Base-by-base conservation (phyloP, 1,140 invertebrate species). In the Manduca sexta region DNA sequence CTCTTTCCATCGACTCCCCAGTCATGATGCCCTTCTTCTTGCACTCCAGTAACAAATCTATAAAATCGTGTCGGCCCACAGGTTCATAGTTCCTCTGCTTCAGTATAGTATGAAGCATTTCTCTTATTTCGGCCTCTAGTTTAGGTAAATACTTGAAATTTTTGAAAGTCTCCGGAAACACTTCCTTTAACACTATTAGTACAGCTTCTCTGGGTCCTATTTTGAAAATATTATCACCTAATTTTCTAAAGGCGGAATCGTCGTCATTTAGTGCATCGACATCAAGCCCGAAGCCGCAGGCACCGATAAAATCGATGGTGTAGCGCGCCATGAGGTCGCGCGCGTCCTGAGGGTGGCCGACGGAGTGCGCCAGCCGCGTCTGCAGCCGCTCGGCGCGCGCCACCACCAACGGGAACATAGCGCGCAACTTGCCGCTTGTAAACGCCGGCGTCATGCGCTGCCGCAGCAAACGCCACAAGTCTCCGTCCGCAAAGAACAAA, bases 381-480 rank as follows among this genome's bases (percentile, higher is more conserved):
- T 67, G 50, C 26, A 89, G 41, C 12, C 58, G 49, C 15, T 84
- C 70, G 2, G 79, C 78, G 38, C 81, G 74, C 29, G 86, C 73
- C 11, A 83, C 64, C 2, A 89, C 57, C 0, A 86, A 71, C 2
- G 54, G 52, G 8, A 89, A 88, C 86, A 90, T 90, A 0, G 52
- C 60, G 57, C 89, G 90, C 13, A 91, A 73, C 66, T 90, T 90
- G 2, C 85, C 86, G 0, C 87, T 85, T 0, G 88, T 88, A 51
- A 91, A 91, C 2, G 88, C 87, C 0, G 89, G 90, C 0, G 84
- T 84, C n/a, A 91, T 44, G 49, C 89, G 89, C 0, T 66, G 56
- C 16, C 90, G 65, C 0, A 91, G 43, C 33, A 70, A 69, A 34
- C 75, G 84, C 90, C 56, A 58, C 3, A 52, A 3, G 13, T 58